These are phyloP conservation scores for Trichomalopsis sarcophagae DNA, from an alignment of 1,140 invertebrate genomes.

Conservation along the genomic window DNA sequence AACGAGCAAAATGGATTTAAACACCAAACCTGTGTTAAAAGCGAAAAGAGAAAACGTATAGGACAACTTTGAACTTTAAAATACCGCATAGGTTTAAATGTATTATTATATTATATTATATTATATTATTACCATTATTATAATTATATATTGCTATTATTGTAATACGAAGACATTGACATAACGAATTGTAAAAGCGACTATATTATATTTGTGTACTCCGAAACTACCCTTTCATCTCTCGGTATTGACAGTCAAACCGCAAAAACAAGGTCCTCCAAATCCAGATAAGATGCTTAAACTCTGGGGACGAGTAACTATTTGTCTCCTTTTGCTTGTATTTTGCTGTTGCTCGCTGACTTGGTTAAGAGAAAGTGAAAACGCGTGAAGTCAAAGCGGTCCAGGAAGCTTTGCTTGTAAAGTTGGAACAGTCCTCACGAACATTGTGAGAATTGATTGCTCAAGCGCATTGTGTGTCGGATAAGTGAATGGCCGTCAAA, in stretches of 20 bases:
- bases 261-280: not conserved
- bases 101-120: constrained; percentile 61
- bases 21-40: constrained; percentile 58
- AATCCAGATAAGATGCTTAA: constrained; percentile 28
- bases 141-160: constrained; percentile 61
- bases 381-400: constrained; percentile 23
- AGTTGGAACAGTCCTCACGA: not conserved
- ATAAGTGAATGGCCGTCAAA: constrained; percentile 39
- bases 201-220: constrained; percentile 68
- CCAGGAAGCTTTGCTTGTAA: constrained; percentile 28
- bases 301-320: not conserved
- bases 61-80: constrained; percentile 62
- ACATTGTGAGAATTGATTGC: constrained; percentile 23
- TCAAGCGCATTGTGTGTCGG: constrained; percentile 34
- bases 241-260: constrained; percentile 25
- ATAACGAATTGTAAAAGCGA: constrained; percentile 66
- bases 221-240: constrained; percentile 51
- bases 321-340: constrained; percentile 10
- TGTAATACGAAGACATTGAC: constrained; percentile 67
- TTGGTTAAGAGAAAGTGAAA: constrained; percentile 24
- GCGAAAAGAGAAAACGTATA: constrained; percentile 54
- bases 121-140: constrained; percentile 63
- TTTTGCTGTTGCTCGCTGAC: constrained; percentile 32
- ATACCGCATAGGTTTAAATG: constrained; percentile 64
- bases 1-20: constrained; percentile 50